phyloP scores from a whole-genome alignment of 2,888 invertebrate species.

The Lasioglossum zephyrum region DNA sequence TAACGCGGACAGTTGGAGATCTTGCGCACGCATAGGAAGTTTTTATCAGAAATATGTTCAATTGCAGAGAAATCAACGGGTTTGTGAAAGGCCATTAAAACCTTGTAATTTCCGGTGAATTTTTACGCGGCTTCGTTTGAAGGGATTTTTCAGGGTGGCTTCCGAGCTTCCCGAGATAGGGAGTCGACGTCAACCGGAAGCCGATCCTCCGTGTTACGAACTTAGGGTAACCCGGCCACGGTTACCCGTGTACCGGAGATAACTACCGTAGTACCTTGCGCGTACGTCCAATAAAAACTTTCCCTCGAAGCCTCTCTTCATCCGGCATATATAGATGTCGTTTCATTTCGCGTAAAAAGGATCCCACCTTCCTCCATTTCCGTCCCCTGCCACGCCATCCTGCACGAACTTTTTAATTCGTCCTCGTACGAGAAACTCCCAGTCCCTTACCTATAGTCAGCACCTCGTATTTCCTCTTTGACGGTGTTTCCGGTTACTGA shows the following conservation, averaged over 20 bases:
- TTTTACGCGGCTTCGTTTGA: constrained; percentile 21
- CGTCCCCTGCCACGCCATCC: constrained; percentile 24
- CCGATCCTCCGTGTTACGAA: constrained; percentile 53
- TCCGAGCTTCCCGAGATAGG: constrained; percentile 11
- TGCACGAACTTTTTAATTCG: constrained; percentile 70
- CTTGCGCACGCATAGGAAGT: not conserved
- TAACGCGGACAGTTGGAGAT: not conserved
- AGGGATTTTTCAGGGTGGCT: constrained; percentile 15
- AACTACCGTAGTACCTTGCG: constrained; percentile 63
- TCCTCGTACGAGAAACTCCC: constrained; percentile 57
- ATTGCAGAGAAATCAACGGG: constrained; percentile 14
- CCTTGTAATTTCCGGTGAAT: constrained; percentile 36
- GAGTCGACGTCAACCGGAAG: constrained; percentile 37
- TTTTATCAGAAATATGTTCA: not conserved
- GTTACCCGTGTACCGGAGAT: constrained; percentile 54
- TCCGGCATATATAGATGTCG: constrained; percentile 59
- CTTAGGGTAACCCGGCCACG: constrained; percentile 38
- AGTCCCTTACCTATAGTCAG: not conserved
- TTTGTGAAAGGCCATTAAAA: constrained; percentile 18
- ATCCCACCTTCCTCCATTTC: constrained; percentile 41
- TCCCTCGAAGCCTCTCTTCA: constrained; percentile 54
- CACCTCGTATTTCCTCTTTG: constrained; percentile 37
- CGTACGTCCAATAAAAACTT: constrained; percentile 72
- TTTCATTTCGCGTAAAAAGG: constrained; percentile 66
- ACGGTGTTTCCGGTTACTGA: constrained; percentile 55